These are phyloP conservation scores for Macrochelys suwanniensis DNA, from an alignment of 2,797 vertebrate species.

Conservation along the genomic window DNA sequence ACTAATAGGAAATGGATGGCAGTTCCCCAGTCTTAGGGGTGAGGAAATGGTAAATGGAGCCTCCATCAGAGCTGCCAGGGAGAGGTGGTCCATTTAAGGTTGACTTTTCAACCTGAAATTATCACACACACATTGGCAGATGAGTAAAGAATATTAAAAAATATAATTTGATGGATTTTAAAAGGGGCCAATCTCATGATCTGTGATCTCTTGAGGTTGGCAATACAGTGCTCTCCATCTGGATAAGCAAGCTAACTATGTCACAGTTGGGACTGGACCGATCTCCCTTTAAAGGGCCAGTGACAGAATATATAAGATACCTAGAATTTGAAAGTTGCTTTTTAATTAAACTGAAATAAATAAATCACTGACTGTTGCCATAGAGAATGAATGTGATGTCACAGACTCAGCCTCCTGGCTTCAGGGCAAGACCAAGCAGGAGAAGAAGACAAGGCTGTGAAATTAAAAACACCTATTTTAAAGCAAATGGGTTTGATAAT, in stretches of 20 bases:
- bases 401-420: conserved; percentile 67
- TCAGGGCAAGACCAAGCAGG: conserved; percentile 64
- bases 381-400: conserved; percentile 73
- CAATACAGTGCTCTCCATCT: neutral
- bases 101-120: neutral
- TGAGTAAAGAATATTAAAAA: neutral
- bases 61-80: neutral
- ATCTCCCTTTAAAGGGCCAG: neutral
- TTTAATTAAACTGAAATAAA: conserved; percentile 80
- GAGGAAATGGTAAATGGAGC: neutral
- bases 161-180: neutral
- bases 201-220: neutral
- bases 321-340: conserved; percentile 75
- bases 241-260: neutral
- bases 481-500: conserved; percentile 73
- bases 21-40: neutral
- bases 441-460: conserved; percentile 70
- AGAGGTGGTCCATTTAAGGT: neutral
- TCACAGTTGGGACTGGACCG: neutral
- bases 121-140: neutral
- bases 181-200: neutral
- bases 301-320: conserved; percentile 61
- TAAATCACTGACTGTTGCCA: conserved; percentile 81
- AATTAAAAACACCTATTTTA: conserved; percentile 77
- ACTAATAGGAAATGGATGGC: neutral